A percentile compares a stretch with the other conserved stretches of the same genome.
These are phyloP conservation scores for Epirrita christyi DNA, from an alignment of 2,888 invertebrate species.

Conservation along the genomic window DNA sequence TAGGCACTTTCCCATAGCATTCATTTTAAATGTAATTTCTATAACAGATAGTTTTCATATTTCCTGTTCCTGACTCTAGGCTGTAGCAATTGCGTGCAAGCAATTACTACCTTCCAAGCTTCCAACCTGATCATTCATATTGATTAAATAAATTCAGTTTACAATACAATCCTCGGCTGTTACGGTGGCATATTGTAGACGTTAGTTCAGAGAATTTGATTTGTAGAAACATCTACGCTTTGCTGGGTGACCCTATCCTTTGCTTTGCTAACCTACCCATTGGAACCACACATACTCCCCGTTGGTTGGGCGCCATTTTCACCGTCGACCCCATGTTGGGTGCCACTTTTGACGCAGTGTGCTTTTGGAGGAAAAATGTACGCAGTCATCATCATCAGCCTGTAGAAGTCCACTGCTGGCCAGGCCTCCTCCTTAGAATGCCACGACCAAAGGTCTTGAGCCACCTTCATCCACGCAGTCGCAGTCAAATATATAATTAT, in stretches of 20 bases:
- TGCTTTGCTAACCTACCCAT: too few species aligned
- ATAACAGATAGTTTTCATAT: slow-evolving; percentile 31
- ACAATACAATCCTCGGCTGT: background rate
- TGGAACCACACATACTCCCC: too few species aligned
- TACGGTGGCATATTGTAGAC: background rate
- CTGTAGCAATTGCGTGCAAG: slow-evolving; percentile 30
- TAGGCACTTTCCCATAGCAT: background rate
- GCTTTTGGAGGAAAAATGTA: background rate
- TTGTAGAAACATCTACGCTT: too few species aligned
- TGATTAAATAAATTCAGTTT: slow-evolving; percentile 10
- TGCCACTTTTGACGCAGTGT: background rate
- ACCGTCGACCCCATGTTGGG: slow-evolving; percentile 3
- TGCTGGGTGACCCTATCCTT: too few species aligned
- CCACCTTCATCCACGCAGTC: too few species aligned
- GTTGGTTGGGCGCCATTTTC: slow-evolving; percentile 1
- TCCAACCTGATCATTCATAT: slow-evolving; percentile 7
- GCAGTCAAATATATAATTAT: too few species aligned
- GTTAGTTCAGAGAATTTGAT: background rate
- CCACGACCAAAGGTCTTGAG: too few species aligned
- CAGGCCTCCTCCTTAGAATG: too few species aligned
- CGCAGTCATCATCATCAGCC: too few species aligned
- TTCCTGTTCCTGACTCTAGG: slow-evolving; percentile 33
- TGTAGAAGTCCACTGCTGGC: too few species aligned
- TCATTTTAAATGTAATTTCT: slow-evolving; percentile 17
- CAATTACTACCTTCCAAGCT: slow-evolving; percentile 30